These are phyloP conservation scores for Hoplostethus atlanticus DNA, from an alignment of 2,797 vertebrate genomes.

Conservation along the genomic window DNA sequence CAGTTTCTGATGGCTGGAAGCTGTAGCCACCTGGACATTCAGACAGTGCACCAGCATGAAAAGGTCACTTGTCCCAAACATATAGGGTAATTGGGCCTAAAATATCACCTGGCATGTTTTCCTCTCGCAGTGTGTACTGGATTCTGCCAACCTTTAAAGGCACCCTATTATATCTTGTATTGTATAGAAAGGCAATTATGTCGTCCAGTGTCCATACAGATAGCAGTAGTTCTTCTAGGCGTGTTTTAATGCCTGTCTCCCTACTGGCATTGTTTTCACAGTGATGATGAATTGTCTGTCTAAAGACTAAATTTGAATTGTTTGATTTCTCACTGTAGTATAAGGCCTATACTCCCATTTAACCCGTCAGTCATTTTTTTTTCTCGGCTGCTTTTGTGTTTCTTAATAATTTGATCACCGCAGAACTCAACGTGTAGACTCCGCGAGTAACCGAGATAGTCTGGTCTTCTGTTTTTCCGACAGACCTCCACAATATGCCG, in stretches of 20 bases:
- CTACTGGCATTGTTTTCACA: neutral
- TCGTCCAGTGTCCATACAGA: conserved; percentile 38
- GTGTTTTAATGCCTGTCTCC: neutral
- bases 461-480: too few species aligned
- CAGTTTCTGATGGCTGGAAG: conserved; percentile 77
- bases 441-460: too few species aligned
- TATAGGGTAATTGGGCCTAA: conserved; percentile 81
- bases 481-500: neutral
- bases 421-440: too few species aligned
- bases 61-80: conserved; percentile 82
- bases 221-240: conserved; percentile 27
- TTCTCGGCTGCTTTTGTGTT: too few species aligned
- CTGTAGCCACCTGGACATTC: conserved; percentile 70
- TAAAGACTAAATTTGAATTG: neutral
- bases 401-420: too few species aligned
- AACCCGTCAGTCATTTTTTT: too few species aligned
- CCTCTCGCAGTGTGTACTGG: conserved; percentile 41
- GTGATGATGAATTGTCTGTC: conserved; percentile 10
- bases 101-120: conserved; percentile 77
- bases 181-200: conserved; percentile 54
- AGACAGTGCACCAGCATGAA: conserved; percentile 65
- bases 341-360: too few species aligned
- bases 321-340: too few species aligned
- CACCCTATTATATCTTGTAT: conserved; percentile 50
- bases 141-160: conserved; percentile 63